Percentiles rank a stretch among this genome's conserved stretches.
phyloP scores from a whole-genome alignment of 1,140 invertebrate species.

The Zophobas morio region DNA sequence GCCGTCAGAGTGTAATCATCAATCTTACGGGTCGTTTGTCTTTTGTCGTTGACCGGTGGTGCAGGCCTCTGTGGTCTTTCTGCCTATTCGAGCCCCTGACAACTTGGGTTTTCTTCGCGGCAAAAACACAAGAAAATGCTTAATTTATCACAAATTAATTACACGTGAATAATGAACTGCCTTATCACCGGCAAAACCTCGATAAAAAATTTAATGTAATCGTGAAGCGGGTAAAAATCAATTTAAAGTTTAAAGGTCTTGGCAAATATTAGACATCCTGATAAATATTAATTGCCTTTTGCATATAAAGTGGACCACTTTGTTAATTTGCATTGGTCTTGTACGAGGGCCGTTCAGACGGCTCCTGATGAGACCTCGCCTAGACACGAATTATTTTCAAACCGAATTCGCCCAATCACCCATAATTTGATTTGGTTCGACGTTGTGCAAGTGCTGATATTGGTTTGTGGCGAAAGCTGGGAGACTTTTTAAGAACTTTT shows the following conservation, averaged over 20 bases:
- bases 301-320: conserved; percentile 7
- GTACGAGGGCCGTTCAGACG: not conserved
- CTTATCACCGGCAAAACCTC: not conserved
- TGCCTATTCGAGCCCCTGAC: conserved; percentile 16
- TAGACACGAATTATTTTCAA: conserved; percentile 7
- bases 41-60: conserved; percentile 55
- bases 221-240: conserved; percentile 27
- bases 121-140: conserved; percentile 48
- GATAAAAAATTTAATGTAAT: conserved; percentile 41
- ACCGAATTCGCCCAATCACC: conserved; percentile 30
- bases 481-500: conserved; percentile 28
- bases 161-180: conserved; percentile 41
- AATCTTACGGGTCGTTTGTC: conserved; percentile 59
- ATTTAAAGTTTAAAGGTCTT: conserved; percentile 33
- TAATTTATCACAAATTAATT: conserved; percentile 50
- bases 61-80: conserved; percentile 47
- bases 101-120: conserved; percentile 41
- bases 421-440: conserved; percentile 40
- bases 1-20: conserved; percentile 59
- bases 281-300: conserved; percentile 37
- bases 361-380: not conserved
- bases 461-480: not conserved
- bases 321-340: conserved; percentile 16
- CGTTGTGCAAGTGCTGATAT: conserved; percentile 38
- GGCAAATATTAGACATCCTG: conserved; percentile 31